Evolutionary conservation across 2,113 vertebrate genomes (phyloP), one percentile per base, ranked within the genome.

Genomic region (zebrafish (Danio rerio)): DNA sequence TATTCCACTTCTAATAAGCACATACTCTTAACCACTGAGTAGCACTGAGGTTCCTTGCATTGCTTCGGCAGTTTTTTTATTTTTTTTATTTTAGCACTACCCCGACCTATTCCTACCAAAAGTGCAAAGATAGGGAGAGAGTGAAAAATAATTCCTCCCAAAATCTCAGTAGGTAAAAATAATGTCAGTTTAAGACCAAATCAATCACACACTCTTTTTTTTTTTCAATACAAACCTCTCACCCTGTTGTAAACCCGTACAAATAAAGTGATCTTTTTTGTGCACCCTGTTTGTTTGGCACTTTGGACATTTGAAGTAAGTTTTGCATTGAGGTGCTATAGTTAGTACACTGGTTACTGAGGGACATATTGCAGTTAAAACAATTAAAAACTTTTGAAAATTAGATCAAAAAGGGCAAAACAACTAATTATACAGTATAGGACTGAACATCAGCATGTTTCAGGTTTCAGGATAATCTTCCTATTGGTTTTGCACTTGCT

Each of bases 241-340:
- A 89, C 88, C 91, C 89, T 90, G 85, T 91, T 91, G 59, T 77
- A 83, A 86, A 88, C 88, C 73, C 86, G 90, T 92, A 91, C 85
- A 91, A 92, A 70, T 70, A 68, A 75, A 40, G 75, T 55, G 65
- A 71, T 82, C 15, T 65, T 61, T n/a, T 83, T 75, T 49, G 89
- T 86, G 88, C 81, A 89, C 89, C 89, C 85, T 75, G 84, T 63
- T 59, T 87, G 87, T 93, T 93, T 94, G 94, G 94, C 93, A 95
- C 93, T 93, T 92, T 90, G 89, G 91, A 93, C 90, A 89, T 87
- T 84, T 87, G 87, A 88, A 92, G 88, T 85, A 31, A 85, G 88
- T 90, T 87, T 93, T 92, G 92, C 92, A 94, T 91, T 92, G 91
- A 91, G 93, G 90, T 93, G 93, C 92, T 94, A 91, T 31, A 2